Percentiles rank a stretch among this genome's conserved stretches.
Evolutionary conservation across 2,888 invertebrate species (phyloP).

Genomic region (Drosophila limbata): DNA sequence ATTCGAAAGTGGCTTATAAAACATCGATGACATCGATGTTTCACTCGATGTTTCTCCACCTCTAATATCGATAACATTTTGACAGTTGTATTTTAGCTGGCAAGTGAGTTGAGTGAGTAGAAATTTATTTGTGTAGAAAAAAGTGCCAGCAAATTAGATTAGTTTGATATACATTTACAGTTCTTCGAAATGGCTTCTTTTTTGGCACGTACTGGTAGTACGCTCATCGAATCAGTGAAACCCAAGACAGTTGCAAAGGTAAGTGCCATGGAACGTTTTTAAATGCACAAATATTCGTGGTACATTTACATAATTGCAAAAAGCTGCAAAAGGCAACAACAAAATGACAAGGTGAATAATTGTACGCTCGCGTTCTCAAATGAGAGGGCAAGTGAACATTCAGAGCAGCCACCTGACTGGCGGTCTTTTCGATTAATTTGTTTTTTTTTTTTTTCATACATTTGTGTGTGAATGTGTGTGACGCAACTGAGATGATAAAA

Average conservation of each 20-base stretch:
- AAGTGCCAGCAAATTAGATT: conserved; percentile 31
- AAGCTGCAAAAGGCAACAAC: conserved; percentile 45
- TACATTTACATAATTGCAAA: conserved; percentile 80
- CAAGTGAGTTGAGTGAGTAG: conserved; percentile 45
- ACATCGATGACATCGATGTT: no score
- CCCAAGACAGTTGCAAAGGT: conserved; percentile 91
- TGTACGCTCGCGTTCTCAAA: conserved; percentile 10
- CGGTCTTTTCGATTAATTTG: conserved; percentile 45
- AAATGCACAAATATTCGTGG: conserved; percentile 37
- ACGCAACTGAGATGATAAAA: conserved; percentile 43
- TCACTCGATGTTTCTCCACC: no score
- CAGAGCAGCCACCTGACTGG: conserved; percentile 47
- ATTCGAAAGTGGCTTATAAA: no score
- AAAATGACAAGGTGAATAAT: conserved; percentile 45
- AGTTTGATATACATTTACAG: conserved; percentile 42
- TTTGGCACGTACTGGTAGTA: conserved; percentile 89
- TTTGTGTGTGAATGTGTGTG: conserved; percentile 36
- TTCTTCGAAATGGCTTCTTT: conserved; percentile 89
- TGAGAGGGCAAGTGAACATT: conserved; percentile 5
- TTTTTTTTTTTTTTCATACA: conserved; percentile 10
- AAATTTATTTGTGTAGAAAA: conserved; percentile 29
- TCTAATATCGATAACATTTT: conserved; percentile 41
- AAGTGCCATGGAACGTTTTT: conserved; percentile 63
- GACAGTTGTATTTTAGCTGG: conserved; percentile 34
- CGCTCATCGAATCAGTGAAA: conserved; percentile 89